Percentiles rank a stretch among this genome's conserved stretches.
Conservation (phyloP, 2,888 invertebrate species). For the Pyrrhosoma nymphula region DNA sequence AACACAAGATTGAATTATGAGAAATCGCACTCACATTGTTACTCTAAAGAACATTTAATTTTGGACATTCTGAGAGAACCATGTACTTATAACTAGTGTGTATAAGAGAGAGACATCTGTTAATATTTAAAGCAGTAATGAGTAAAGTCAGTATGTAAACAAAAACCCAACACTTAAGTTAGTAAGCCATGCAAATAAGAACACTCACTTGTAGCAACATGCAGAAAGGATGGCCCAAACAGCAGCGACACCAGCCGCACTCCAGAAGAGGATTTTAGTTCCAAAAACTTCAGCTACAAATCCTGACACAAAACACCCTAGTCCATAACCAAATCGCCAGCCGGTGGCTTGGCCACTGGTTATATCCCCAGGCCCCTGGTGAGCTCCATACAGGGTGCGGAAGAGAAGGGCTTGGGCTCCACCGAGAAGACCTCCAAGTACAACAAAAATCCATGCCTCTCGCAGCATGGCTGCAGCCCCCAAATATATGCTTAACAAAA, state of each 20-base stretch:
- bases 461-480: conserved; percentile 48
- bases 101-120: too few relatives aligned
- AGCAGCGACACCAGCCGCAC: conserved; percentile 51
- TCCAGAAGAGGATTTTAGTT: conserved; percentile 67
- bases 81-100: too few relatives aligned
- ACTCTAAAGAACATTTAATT: too few relatives aligned
- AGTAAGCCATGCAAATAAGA: conserved; percentile 40
- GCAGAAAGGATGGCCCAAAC: conserved; percentile 63
- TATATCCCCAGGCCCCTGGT: conserved; percentile 29
- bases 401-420: conserved; percentile 61
- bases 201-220: conserved; percentile 65
- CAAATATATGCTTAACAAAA: conserved; percentile 53
- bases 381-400: conserved; percentile 33
- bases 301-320: conserved; percentile 69
- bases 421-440: conserved; percentile 67
- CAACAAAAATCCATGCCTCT: conserved; percentile 66
- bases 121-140: background rate
- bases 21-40: too few relatives aligned
- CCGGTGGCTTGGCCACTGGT: conserved; percentile 34
- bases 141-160: background rate
- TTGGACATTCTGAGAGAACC: too few relatives aligned
- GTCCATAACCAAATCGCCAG: conserved; percentile 69
- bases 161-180: conserved; percentile 31
- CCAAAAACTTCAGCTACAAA: conserved; percentile 58
- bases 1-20: too few relatives aligned